Conservation (phyloP, 2,113 vertebrate genomes). For the Coreoperca whiteheadi region DNA sequence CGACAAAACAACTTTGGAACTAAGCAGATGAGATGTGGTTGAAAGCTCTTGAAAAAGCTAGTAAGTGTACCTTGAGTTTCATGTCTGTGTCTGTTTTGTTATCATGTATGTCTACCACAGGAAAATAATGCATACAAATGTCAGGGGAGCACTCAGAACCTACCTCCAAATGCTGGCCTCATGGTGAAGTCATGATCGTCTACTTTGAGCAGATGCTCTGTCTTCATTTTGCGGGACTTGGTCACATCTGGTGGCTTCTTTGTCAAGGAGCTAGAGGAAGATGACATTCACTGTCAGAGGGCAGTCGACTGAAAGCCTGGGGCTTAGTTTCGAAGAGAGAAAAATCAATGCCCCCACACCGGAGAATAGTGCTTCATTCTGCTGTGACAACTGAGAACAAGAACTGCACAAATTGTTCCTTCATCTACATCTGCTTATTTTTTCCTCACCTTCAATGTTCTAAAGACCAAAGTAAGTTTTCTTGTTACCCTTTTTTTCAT, state of each 20-base stretch:
- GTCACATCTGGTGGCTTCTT: slow-evolving; percentile 92
- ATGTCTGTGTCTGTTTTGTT: background rate
- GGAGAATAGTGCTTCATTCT: background rate
- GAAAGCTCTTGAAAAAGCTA: background rate
- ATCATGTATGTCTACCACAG: background rate
- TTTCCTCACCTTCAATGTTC: background rate
- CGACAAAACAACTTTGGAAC: too few species aligned
- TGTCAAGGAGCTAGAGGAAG: slow-evolving; percentile 83
- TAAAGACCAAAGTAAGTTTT: background rate
- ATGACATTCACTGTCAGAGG: slow-evolving; percentile 26
- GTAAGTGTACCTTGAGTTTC: background rate
- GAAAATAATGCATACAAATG: background rate
- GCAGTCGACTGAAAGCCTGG: background rate
- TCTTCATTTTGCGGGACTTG: slow-evolving; percentile 87
- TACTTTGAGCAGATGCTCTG: slow-evolving; percentile 90
- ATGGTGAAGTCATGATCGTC: slow-evolving; percentile 96
- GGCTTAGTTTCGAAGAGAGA: background rate
- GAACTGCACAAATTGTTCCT: background rate
- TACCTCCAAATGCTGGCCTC: slow-evolving; percentile 96
- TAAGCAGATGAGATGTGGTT: background rate
- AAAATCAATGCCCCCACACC: background rate
- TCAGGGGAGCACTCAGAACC: background rate
- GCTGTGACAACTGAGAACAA: background rate
- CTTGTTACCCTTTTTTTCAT: background rate
- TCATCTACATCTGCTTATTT: background rate